Evolutionary conservation across 2,797 vertebrate species (phyloP).

Genomic region (Hippopotamyrus pictus): DNA sequence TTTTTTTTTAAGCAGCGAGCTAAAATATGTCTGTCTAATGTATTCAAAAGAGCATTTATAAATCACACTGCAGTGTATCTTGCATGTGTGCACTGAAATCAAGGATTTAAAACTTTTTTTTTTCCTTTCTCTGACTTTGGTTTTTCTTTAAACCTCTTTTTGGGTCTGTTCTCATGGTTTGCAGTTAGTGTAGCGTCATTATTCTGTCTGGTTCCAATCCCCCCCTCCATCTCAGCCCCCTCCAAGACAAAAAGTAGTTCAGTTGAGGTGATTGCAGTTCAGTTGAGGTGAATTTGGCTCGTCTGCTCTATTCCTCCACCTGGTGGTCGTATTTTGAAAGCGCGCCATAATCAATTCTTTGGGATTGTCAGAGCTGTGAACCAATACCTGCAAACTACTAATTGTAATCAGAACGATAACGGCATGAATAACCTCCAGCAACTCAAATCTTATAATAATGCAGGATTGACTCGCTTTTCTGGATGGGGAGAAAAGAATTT

Average conservation of each 20-base stretch:
- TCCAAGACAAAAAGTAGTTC: not conserved
- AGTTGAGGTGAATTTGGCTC: not conserved
- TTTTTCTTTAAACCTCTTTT: not conserved
- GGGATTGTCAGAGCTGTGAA: not conserved
- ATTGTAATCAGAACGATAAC: not conserved
- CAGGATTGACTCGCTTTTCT: not conserved
- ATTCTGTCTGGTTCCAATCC: not conserved
- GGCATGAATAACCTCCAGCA: not conserved
- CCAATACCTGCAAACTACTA: not conserved
- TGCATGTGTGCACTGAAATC: not conserved
- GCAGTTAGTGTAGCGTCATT: not conserved
- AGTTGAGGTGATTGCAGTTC: not conserved
- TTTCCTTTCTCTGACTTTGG: not conserved
- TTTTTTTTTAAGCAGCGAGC: not conserved
- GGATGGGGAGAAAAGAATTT: not conserved
- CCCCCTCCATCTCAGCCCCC: not conserved
- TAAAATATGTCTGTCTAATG: not conserved
- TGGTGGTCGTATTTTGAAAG: not conserved
- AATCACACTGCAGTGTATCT: not conserved
- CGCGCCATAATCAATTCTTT: not conserved
- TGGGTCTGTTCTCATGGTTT: not conserved
- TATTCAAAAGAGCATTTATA: not conserved
- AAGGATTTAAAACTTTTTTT: not conserved
- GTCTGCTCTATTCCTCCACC: constrained; percentile 5
- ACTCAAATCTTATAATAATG: not conserved